Conservation (phyloP, 2,113 vertebrate species). For the Trachemys scripta region DNA sequence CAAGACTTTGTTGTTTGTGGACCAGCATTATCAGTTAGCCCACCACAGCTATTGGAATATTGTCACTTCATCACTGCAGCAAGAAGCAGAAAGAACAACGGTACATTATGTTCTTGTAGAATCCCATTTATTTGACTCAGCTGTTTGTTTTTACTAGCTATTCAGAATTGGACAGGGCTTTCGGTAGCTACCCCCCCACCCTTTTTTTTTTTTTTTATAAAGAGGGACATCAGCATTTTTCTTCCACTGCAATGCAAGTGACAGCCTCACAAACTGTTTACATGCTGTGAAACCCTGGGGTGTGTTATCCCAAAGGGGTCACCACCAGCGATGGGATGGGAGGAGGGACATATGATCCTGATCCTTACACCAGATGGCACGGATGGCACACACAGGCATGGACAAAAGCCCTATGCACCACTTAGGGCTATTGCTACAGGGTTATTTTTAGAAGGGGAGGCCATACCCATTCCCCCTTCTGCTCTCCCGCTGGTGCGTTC, state of each 20-base stretch:
- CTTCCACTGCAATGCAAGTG: background rate
- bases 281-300: background rate
- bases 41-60: background rate
- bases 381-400: background rate
- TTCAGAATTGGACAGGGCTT: background rate
- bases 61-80: too few species aligned
- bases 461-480: too few species aligned
- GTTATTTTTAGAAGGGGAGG: background rate
- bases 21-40: background rate
- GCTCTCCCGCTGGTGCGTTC: background rate
- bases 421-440: background rate
- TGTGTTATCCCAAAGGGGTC: background rate
- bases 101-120: background rate
- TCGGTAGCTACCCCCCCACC: background rate
- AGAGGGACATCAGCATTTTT: background rate
- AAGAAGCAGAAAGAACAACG: background rate
- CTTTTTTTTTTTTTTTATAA: too few species aligned
- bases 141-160: background rate
- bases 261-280: background rate
- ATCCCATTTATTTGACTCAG: background rate
- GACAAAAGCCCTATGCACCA: background rate
- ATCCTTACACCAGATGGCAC: background rate
- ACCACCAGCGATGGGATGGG: background rate
- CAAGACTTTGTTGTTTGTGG: background rate
- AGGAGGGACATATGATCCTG: background rate